A percentile compares a stretch with the other conserved stretches of the same genome.
Conservation (phyloP, 2,797 vertebrate species). For the Lithobates pipiens region DNA sequence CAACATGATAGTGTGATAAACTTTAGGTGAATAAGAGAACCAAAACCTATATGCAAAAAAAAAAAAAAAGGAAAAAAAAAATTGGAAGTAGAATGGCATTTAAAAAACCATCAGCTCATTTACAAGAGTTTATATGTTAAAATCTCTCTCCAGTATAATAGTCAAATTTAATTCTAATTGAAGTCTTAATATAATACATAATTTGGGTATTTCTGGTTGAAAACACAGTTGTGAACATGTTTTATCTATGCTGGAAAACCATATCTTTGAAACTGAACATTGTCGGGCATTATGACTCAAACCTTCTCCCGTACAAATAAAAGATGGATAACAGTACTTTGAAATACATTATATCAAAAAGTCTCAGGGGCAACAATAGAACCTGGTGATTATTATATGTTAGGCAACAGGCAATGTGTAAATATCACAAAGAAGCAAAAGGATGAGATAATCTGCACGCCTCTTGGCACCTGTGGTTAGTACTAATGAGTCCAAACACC, state of each 20-base stretch:
- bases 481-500: conserved; percentile 49
- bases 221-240: neutral
- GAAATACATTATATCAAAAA: conserved; percentile 15
- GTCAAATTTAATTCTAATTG: too few species aligned
- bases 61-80: too few species aligned
- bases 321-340: conserved; percentile 44
- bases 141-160: too few species aligned
- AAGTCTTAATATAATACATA: neutral
- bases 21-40: too few species aligned
- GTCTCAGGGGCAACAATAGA: conserved; percentile 34
- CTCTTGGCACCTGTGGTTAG: conserved; percentile 45
- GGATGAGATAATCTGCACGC: conserved; percentile 16
- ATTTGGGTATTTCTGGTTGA: neutral
- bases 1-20: too few species aligned
- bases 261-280: conserved; percentile 14
- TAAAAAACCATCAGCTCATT: too few species aligned
- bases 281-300: neutral
- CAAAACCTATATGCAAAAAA: too few species aligned
- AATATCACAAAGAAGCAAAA: conserved; percentile 47
- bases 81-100: too few species aligned
- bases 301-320: conserved; percentile 8
- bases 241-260: neutral
- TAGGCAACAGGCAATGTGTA: conserved; percentile 15
- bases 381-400: conserved; percentile 37
- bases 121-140: too few species aligned